Evolutionary conservation across 2,113 vertebrate species (phyloP).

Genomic region (Eudyptes chrysolophus): DNA sequence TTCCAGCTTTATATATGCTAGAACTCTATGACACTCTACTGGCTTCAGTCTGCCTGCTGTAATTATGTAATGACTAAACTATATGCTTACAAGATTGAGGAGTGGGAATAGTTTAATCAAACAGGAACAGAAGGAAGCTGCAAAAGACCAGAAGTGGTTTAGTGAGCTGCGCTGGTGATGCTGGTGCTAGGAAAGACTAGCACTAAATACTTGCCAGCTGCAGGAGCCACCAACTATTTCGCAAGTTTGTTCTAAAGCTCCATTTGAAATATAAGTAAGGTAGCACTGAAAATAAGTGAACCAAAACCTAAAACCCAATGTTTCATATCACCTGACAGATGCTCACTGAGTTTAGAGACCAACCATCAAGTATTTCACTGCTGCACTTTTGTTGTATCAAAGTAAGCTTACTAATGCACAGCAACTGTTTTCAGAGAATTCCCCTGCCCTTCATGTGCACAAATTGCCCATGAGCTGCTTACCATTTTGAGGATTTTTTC

Average conservation of each 20-base stretch:
- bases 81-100: background rate
- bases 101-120: background rate
- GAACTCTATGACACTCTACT: background rate
- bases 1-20: background rate
- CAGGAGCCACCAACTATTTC: background rate
- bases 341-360: background rate
- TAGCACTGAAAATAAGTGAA: background rate
- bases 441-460: background rate
- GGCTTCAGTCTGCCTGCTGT: background rate
- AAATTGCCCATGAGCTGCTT: constrained; percentile 7
- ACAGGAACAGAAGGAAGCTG: background rate
- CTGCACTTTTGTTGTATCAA: background rate
- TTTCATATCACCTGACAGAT: background rate
- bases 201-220: background rate
- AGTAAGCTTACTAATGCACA: background rate
- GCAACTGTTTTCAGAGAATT: background rate
- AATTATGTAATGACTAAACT: background rate
- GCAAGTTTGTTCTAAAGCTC: background rate
- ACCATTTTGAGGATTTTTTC: constrained; percentile 35
- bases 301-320: background rate
- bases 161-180: background rate
- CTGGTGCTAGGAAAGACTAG: background rate
- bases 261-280: background rate
- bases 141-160: background rate
- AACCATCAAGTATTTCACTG: background rate